Conservation (phyloP, 2,113 vertebrate species). For the Tychaedon coryphoeus region DNA sequence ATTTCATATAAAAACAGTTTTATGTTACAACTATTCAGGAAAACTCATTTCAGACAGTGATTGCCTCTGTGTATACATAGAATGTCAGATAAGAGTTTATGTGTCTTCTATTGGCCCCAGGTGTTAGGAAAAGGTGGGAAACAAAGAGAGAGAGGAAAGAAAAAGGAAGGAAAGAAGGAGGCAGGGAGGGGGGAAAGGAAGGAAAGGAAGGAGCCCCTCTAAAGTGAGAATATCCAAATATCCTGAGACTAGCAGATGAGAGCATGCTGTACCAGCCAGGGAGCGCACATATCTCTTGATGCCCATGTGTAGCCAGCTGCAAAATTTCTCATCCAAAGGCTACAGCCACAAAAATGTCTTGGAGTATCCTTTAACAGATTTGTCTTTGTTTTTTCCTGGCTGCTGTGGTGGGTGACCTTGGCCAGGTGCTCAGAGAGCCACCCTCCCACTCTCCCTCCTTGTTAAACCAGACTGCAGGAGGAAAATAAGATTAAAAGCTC, state of each 20-base stretch:
- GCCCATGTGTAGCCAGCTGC: background rate
- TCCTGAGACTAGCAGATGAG: background rate
- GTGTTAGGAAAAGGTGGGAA: background rate
- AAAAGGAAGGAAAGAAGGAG: accelerated
- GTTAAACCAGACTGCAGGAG: background rate
- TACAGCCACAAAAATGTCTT: background rate
- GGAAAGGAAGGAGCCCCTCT: background rate
- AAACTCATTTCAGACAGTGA: background rate
- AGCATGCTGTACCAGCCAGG: background rate
- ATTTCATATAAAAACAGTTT: background rate
- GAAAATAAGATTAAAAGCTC: background rate
- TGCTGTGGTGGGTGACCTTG: background rate
- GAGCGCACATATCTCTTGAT: background rate
- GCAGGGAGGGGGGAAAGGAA: too few species aligned
- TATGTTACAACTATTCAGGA: background rate
- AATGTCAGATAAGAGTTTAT: background rate
- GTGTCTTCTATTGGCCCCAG: background rate
- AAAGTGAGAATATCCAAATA: background rate
- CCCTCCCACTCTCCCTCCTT: background rate
- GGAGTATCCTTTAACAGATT: background rate
- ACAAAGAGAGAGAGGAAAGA: accelerated
- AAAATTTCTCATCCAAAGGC: background rate
- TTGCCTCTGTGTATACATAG: background rate
- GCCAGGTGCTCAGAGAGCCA: background rate
- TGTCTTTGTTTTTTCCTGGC: background rate